These are phyloP conservation scores for Leptopilina myrica DNA, from an alignment of 2,888 invertebrate genomes.

Conservation along the genomic window DNA sequence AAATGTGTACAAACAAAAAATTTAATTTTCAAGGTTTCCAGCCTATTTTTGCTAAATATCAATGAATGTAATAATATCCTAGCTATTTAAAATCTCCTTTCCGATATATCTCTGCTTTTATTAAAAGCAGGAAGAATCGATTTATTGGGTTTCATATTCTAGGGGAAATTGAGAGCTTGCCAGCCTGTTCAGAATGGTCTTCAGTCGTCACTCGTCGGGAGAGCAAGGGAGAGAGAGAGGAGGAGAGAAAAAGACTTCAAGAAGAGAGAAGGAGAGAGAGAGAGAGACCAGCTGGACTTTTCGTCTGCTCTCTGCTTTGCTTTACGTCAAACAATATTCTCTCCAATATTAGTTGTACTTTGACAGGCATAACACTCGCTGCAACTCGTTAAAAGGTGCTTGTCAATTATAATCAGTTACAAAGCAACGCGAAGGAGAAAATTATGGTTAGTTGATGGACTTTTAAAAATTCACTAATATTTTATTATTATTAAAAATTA, in stretches of 20 bases:
- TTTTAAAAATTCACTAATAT: not conserved
- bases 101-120: not conserved
- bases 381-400: conserved; percentile 1
- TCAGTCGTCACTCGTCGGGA: too few relatives aligned
- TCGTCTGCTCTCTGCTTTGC: conserved; percentile 27
- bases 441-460: conserved; percentile 30
- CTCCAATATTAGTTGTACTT: conserved; percentile 23
- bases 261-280: conserved; percentile 6
- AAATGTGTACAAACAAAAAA: not conserved
- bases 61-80: not conserved
- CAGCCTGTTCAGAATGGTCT: not conserved
- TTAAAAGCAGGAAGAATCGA: conserved; percentile 22
- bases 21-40: not conserved
- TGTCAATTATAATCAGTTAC: not conserved
- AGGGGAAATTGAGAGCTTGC: conserved; percentile 16
- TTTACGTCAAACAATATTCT: conserved; percentile 10
- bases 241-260: not conserved
- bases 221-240: conserved; percentile 7
- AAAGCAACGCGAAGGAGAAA: not conserved
- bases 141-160: conserved; percentile 16
- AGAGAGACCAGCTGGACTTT: conserved; percentile 26
- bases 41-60: not conserved
- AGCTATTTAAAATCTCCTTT: not conserved
- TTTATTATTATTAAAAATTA: too few relatives aligned
- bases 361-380: not conserved